phyloP scores from a whole-genome alignment of 2,797 vertebrate genomes.

The Smutsia temminckii region DNA sequence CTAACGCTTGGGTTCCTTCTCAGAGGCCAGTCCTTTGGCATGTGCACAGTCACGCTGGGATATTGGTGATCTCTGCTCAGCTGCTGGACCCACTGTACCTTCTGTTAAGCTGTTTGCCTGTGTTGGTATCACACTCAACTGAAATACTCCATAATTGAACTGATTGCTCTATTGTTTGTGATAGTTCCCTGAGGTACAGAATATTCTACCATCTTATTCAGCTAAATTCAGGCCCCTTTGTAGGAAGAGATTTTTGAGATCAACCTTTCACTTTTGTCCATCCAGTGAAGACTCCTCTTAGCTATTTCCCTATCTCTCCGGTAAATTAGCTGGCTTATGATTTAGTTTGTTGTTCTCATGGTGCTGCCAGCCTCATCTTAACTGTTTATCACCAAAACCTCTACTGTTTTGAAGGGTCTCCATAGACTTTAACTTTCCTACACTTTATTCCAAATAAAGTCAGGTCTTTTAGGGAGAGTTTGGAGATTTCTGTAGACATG shows the following conservation, averaged over 20 bases:
- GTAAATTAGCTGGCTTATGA: neutral
- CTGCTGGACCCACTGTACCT: neutral
- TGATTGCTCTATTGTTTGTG: neutral
- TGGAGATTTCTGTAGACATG: neutral
- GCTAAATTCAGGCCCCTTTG: neutral
- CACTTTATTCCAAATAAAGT: neutral
- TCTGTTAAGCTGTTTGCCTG: neutral
- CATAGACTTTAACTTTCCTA: neutral
- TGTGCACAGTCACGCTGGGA: neutral
- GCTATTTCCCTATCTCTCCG: neutral
- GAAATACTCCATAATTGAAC: neutral
- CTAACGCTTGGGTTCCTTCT: neutral
- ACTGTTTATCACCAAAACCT: neutral
- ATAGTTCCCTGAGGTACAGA: neutral
- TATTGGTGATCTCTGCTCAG: neutral
- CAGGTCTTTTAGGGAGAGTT: neutral
- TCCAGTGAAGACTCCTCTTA: neutral
- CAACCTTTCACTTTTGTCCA: neutral
- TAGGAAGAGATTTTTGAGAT: neutral
- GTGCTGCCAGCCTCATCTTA: neutral
- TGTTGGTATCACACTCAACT: neutral
- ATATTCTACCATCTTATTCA: neutral
- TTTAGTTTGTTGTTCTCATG: neutral
- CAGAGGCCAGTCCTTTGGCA: neutral
- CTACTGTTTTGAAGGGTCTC: neutral